These are phyloP conservation scores for Zaprionus obscuricornis DNA, from an alignment of 2,888 invertebrate species.

Conservation along the genomic window DNA sequence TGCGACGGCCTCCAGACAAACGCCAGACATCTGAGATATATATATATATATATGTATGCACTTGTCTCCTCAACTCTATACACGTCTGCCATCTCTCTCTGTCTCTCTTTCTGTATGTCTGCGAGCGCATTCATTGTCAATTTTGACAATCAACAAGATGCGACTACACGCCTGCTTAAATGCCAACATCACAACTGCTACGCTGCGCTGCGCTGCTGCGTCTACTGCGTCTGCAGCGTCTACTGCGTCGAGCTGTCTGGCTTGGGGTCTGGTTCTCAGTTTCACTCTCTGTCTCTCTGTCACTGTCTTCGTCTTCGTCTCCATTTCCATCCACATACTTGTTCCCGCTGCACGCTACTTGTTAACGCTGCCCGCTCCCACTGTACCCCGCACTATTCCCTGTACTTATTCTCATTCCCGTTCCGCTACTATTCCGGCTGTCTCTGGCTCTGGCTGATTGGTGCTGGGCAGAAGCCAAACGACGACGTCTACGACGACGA, in stretches of 20 bases:
- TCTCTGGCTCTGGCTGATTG: slow-evolving; percentile 48
- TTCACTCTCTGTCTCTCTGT: slow-evolving; percentile 9
- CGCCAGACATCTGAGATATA: slow-evolving; percentile 78
- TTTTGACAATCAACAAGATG: slow-evolving; percentile 80
- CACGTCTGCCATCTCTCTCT: slow-evolving; percentile 1
- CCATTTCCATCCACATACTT: slow-evolving; percentile 5
- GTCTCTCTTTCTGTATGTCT: slow-evolving; percentile 28
- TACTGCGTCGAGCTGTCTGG: slow-evolving; percentile 62
- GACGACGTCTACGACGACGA: slow-evolving; percentile 51
- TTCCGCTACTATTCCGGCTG: slow-evolving; percentile 44
- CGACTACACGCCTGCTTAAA: slow-evolving; percentile 72
- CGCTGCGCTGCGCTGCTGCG: slow-evolving; percentile 13
- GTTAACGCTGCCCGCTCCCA: too few relatives aligned
- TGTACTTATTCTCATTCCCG: too few relatives aligned
- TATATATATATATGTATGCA: slow-evolving; percentile 21
- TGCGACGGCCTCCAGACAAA: slow-evolving; percentile 78
- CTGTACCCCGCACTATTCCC: too few relatives aligned
- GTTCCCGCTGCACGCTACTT: too few relatives aligned
- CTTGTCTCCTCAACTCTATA: too few relatives aligned
- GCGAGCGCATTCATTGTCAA: slow-evolving; percentile 77
- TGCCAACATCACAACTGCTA: slow-evolving; percentile 66
- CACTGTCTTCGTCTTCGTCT: slow-evolving; percentile 4
- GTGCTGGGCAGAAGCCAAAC: slow-evolving; percentile 59
- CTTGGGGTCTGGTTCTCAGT: slow-evolving; percentile 47
- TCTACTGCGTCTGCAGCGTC: slow-evolving; percentile 13